Base-by-base conservation (phyloP, 2,113 vertebrate genomes). In the Bambusicola thoracicus region DNA sequence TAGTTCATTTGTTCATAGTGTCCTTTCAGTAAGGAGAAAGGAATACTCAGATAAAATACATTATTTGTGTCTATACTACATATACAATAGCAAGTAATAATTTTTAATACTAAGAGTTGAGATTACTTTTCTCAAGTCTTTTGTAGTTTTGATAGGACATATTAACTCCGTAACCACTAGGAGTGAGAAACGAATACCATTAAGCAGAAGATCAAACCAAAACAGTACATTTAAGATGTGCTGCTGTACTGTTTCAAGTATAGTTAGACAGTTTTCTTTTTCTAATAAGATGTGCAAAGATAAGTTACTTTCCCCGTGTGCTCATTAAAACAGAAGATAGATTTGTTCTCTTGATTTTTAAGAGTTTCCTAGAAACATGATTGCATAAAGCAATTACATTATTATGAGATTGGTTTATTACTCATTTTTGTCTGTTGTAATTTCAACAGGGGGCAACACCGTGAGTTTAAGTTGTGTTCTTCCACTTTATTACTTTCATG, bases 351-450 rank as follows among this genome's bases (percentile, higher is more conserved):
- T 70, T 67, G 49, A 36, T 85, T 86, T 82, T 67, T 62, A 95
- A 68, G 92, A 53, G 48, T 87, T 92, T 95, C 78, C 70, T 73
- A 68, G 84, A 94, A 96, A 94, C 62, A 48, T 53, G 44, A 89
- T 48, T 89, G 48, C 77, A 81, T 86, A 90, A 94, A 68, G 86
- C 70, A 85, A 96, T 94, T 73, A 93, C 44, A 29, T 69, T 92
- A 94, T 84, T 93, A 81, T 38, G 43, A 89, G 62, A 91, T 48
- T 75, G 69, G 29, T 94, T 89, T 93, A 89, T 69, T 89, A 59
- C 53, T 68, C 44, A 18, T 90, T 95, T 94, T 84, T 93, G 74
- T 65, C 88, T 86, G 58, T 17, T 69, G 32, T 65, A 85, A 91
- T 73, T 94, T 94, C 66, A 90, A 32, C 81, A 69, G 30, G 68